Conservation (phyloP, 2,888 invertebrate species). For the Mystacides longicornis region DNA sequence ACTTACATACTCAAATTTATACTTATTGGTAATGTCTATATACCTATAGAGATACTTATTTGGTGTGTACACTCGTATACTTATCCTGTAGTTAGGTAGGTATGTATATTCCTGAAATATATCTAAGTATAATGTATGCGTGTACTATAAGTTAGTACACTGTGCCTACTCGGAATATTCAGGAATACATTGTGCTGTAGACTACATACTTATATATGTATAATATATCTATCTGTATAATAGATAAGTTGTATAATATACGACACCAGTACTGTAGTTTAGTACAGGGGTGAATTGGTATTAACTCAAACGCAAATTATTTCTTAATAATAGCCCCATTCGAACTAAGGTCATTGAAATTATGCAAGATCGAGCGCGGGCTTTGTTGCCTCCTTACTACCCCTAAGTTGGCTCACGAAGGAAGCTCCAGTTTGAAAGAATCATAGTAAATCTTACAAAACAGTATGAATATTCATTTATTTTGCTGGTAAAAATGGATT, state of each 20-base stretch:
- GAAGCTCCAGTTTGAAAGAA: no score
- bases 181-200: neutral
- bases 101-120: neutral
- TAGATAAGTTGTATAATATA: neutral
- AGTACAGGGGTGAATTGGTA: neutral
- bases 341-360: no score
- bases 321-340: no score
- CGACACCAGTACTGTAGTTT: neutral
- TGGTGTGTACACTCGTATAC: neutral
- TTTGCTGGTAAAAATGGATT: no score
- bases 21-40: no score
- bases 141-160: neutral
- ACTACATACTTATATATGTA: neutral
- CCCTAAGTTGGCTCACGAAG: no score
- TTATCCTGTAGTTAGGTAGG: neutral
- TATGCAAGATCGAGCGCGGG: no score
- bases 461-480: no score
- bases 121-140: neutral
- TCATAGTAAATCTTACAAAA: no score
- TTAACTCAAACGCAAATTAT: neutral
- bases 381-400: no score
- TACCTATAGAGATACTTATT: neutral
- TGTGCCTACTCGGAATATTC: neutral
- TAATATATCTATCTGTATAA: no score
- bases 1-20: no score